These are phyloP conservation scores for Tokudaia tokunoshimensis DNA, from an alignment of 2,797 vertebrate species.

Conservation along the genomic window DNA sequence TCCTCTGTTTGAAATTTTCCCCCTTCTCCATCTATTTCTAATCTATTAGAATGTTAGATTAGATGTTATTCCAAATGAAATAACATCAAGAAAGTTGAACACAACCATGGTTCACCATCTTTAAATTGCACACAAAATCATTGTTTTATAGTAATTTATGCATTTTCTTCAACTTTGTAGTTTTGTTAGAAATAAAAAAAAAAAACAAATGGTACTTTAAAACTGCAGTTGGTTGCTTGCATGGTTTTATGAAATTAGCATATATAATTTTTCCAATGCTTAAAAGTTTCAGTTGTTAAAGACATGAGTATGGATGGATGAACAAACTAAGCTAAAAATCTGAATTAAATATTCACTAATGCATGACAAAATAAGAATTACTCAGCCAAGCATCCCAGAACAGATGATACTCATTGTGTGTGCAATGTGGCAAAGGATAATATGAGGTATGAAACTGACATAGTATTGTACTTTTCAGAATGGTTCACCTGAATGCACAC, in stretches of 20 bases:
- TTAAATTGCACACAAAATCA: not conserved
- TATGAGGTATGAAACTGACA: constrained; percentile 7
- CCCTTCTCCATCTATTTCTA: not conserved
- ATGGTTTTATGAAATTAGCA: not conserved
- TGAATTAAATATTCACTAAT: constrained; percentile 30
- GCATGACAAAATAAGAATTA: constrained; percentile 48
- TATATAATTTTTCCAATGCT: not conserved
- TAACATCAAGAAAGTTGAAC: not conserved
- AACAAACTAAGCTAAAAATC: not conserved
- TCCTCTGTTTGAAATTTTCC: not conserved
- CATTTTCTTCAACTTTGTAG: too few species aligned
- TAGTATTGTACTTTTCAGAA: not conserved
- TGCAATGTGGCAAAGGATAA: constrained; percentile 47
- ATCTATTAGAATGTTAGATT: too few species aligned
- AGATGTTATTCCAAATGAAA: not conserved
- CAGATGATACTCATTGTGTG: constrained; percentile 30
- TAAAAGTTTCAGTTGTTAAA: not conserved
- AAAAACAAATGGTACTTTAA: not conserved
- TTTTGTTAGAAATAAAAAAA: not conserved
- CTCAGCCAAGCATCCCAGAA: not conserved
- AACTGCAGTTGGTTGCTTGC: not conserved
- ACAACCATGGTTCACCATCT: not conserved
- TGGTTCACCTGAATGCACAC: not conserved
- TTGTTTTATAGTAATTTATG: constrained; percentile 1
- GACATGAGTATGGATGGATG: not conserved